These are phyloP conservation scores for Gymnogyps californianus DNA, from an alignment of 2,113 vertebrate species.

Conservation along the genomic window DNA sequence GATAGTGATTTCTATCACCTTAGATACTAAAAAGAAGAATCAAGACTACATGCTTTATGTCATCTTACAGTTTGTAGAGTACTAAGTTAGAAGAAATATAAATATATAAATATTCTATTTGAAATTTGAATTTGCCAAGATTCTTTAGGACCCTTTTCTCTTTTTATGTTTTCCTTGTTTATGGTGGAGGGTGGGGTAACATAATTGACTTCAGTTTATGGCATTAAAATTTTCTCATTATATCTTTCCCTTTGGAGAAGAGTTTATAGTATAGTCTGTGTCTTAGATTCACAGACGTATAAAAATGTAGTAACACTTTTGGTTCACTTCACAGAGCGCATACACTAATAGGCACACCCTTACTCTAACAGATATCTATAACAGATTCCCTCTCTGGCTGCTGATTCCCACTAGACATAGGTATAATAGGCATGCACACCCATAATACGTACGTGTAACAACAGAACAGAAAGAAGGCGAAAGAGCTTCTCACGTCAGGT, in stretches of 20 bases:
- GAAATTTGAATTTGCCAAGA: neutral
- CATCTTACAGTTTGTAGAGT: neutral
- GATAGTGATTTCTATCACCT: neutral
- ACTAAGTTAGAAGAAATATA: neutral
- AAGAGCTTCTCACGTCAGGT: neutral
- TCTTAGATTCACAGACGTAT: neutral
- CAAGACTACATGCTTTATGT: neutral
- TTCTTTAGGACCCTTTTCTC: neutral
- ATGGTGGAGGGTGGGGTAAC: neutral
- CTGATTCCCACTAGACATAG: neutral
- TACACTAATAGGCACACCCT: neutral
- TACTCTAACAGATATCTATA: neutral
- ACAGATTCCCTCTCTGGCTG: neutral
- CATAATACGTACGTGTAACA: accelerated
- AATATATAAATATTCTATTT: neutral
- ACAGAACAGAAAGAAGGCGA: neutral
- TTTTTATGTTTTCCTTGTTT: neutral
- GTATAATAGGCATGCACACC: neutral
- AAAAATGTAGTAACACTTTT: neutral
- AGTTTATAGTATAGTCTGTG: neutral
- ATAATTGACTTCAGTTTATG: neutral
- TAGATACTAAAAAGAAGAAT: neutral
- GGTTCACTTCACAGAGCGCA: neutral
- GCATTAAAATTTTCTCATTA: neutral
- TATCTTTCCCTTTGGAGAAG: conserved; percentile 39